phyloP scores from a whole-genome alignment of 1,140 invertebrate genomes.

The Stegodyphus dumicola region DNA sequence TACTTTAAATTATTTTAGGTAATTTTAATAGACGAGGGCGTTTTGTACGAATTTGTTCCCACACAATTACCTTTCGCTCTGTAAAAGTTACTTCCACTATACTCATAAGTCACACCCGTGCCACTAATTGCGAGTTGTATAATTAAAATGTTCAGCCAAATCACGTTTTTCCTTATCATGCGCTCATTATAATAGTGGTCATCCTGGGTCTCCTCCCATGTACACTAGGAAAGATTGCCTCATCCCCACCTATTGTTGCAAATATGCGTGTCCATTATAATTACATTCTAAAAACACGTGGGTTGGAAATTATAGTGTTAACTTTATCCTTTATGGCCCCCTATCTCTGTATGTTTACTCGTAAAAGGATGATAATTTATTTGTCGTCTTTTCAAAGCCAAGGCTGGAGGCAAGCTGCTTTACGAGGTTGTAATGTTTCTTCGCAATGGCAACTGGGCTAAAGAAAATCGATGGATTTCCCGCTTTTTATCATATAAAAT shows the following conservation, averaged over 20 bases:
- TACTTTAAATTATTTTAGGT: no score
- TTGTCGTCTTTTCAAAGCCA: not conserved
- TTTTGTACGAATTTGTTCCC: no score
- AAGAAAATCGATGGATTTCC: no score
- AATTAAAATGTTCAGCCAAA: not conserved
- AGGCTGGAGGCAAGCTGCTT: no score
- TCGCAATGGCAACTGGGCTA: no score
- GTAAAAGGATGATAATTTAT: not conserved
- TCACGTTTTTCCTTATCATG: not conserved
- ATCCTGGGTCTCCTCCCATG: not conserved
- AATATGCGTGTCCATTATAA: constrained; percentile 5
- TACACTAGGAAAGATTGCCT: not conserved
- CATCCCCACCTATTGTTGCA: not conserved
- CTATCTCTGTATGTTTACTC: not conserved
- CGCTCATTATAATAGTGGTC: constrained; percentile 1
- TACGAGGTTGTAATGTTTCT: no score
- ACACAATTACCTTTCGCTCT: no score
- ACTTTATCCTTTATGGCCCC: not conserved
- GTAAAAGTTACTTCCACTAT: no score
- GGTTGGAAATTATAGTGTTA: constrained; percentile 15
- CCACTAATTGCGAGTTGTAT: constrained; percentile 2
- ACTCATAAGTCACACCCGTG: constrained; percentile 1
- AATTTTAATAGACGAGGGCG: no score
- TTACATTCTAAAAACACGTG: constrained; percentile 20
- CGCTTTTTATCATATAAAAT: no score